A percentile compares a stretch with the other conserved stretches of the same genome.
These are phyloP conservation scores for Sternarchorhynchus goeldii DNA, from an alignment of 2,797 vertebrate genomes.

Conservation along the genomic window DNA sequence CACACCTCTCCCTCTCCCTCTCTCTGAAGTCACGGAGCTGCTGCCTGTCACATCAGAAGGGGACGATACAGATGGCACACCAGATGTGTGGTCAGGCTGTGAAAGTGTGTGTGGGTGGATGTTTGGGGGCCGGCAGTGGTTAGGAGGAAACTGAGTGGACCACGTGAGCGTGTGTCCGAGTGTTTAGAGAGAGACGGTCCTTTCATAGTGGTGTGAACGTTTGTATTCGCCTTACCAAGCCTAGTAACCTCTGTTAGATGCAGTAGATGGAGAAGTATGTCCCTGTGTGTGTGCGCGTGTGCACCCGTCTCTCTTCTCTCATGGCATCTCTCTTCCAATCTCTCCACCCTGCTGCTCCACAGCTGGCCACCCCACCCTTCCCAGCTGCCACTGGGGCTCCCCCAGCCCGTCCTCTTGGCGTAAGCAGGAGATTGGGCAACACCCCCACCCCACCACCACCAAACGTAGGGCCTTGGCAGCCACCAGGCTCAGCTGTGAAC, in stretches of 20 bases:
- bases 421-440: conserved; percentile 72
- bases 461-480: conserved; percentile 69
- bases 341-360: conserved; percentile 79
- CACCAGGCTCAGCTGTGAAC: conserved; percentile 76
- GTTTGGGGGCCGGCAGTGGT: conserved; percentile 62
- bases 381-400: conserved; percentile 82
- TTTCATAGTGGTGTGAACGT: background rate
- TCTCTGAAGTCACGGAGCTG: conserved; percentile 72
- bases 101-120: conserved; percentile 59
- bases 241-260: background rate
- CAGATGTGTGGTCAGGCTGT: conserved; percentile 79
- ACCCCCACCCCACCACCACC: conserved; percentile 63
- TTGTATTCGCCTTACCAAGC: background rate
- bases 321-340: conserved; percentile 70
- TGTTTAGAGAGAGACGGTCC: background rate
- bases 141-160: conserved; percentile 52
- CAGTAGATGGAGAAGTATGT: conserved; percentile 31
- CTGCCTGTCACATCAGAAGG: conserved; percentile 76
- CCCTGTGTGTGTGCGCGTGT: conserved; percentile 41
- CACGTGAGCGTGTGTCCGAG: conserved; percentile 41
- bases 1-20: conserved; percentile 68
- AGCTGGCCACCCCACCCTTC: conserved; percentile 80
- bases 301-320: conserved; percentile 45
- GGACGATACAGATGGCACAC: conserved; percentile 76
- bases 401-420: conserved; percentile 73